A percentile compares a stretch with the other conserved stretches of the same genome.
phyloP scores from a whole-genome alignment of 2,113 vertebrate genomes.

The Stegostoma tigrinum region DNA sequence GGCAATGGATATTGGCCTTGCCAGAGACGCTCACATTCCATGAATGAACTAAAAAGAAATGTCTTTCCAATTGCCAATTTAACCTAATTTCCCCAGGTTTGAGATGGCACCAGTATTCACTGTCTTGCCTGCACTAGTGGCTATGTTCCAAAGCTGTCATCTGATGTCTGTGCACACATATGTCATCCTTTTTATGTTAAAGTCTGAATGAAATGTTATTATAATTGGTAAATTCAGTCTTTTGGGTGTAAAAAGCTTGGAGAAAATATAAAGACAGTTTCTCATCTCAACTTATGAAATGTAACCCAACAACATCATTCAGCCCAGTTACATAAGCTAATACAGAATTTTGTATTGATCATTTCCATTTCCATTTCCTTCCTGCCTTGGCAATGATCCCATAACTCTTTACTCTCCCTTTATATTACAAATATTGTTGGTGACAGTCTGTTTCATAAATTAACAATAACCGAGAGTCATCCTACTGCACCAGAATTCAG shows the following conservation, averaged over 20 bases:
- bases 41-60: too few relatives aligned
- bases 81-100: background rate
- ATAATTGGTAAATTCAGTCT: background rate
- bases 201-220: background rate
- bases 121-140: background rate
- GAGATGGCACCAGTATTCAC: background rate
- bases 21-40: too few relatives aligned
- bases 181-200: background rate
- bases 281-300: background rate
- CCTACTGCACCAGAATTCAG: background rate
- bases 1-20: too few relatives aligned
- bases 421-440: slow-evolving; percentile 1
- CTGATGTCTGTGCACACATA: background rate
- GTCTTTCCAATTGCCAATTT: too few relatives aligned
- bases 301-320: background rate
- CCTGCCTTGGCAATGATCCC: slow-evolving; percentile 20
- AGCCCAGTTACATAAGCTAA: background rate
- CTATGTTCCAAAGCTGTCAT: background rate
- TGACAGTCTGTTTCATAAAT: slow-evolving; percentile 19
- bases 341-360: slow-evolving; percentile 22
- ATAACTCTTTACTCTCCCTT: background rate
- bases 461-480: background rate
- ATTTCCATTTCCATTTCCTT: slow-evolving; percentile 19
- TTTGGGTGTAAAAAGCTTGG: background rate
- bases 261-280: background rate